These are phyloP conservation scores for Periophthalmus modestus DNA, from an alignment of 2,113 vertebrate genomes.

Conservation along the genomic window DNA sequence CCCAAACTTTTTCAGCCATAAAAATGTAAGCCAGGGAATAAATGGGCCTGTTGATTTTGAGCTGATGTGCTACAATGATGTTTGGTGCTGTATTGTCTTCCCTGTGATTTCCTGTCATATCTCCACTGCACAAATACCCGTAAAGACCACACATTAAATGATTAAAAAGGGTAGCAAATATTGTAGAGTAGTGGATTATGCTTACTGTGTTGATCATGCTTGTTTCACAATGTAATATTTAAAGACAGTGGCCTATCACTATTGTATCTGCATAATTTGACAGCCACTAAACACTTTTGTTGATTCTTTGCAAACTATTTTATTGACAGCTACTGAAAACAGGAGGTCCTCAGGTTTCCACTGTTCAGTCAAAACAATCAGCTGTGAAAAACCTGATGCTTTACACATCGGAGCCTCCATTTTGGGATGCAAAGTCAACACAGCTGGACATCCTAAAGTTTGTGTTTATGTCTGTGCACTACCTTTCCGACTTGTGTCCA, in stretches of 20 bases:
- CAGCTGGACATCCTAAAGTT: constrained; percentile 74
- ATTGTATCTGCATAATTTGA: background rate
- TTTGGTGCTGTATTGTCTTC: background rate
- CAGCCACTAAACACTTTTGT: background rate
- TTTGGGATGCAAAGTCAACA: constrained; percentile 71
- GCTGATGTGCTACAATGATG: too few species aligned
- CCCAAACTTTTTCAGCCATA: too few species aligned
- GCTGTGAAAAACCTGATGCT: constrained; percentile 20
- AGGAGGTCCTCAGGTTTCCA: constrained; percentile 23
- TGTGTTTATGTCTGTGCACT: constrained; percentile 77
- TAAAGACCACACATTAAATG: background rate
- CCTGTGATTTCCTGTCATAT: background rate
- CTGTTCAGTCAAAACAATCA: constrained; percentile 66
- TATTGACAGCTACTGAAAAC: constrained; percentile 31
- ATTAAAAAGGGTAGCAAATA: background rate
- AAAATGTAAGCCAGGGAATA: too few species aligned
- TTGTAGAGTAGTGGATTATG: background rate
- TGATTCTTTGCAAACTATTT: constrained; percentile 28
- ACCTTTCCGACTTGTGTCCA: constrained; percentile 71
- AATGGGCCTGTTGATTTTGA: too few species aligned
- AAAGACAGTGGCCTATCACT: background rate
- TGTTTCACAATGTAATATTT: background rate
- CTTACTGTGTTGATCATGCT: background rate
- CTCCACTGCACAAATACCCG: background rate
- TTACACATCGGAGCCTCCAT: constrained; percentile 44